Evolutionary conservation across 2,797 vertebrate genomes (phyloP).

Genomic region (Micrastur ruficollis): DNA sequence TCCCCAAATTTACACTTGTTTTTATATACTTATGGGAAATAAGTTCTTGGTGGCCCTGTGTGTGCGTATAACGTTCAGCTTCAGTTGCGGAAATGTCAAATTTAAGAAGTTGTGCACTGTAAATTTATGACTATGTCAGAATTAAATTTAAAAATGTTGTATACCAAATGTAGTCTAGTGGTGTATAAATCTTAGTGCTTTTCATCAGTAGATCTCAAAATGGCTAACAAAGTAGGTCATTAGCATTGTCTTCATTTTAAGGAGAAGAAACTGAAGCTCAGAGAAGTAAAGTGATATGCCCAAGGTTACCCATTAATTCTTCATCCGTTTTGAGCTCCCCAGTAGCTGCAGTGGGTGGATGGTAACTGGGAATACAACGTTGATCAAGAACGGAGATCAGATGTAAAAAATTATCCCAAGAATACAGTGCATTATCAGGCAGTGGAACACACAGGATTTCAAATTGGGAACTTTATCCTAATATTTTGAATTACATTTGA

Average conservation of each 20-base stretch:
- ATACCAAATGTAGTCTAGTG: neutral
- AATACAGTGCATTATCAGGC: neutral
- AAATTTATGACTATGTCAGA: neutral
- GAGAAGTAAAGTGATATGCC: neutral
- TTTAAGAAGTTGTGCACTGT: neutral
- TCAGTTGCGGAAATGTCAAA: neutral
- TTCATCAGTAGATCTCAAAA: neutral
- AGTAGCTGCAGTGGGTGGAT: neutral
- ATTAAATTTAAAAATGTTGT: neutral
- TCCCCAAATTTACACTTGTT: neutral
- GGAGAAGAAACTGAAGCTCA: neutral
- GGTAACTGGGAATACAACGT: neutral
- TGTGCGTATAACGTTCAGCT: neutral
- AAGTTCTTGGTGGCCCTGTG: neutral
- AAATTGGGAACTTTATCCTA: neutral
- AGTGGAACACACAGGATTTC: neutral
- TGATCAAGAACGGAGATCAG: neutral
- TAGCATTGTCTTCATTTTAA: conserved; percentile 14
- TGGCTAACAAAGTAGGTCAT: conserved; percentile 12
- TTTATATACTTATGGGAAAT: neutral
- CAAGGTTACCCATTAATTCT: neutral
- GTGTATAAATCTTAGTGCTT: neutral
- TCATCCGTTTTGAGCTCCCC: neutral
- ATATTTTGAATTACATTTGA: neutral
- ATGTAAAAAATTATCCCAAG: neutral